Evolutionary conservation across 2,888 invertebrate genomes (phyloP).

Genomic region (Abrostola triplasia): DNA sequence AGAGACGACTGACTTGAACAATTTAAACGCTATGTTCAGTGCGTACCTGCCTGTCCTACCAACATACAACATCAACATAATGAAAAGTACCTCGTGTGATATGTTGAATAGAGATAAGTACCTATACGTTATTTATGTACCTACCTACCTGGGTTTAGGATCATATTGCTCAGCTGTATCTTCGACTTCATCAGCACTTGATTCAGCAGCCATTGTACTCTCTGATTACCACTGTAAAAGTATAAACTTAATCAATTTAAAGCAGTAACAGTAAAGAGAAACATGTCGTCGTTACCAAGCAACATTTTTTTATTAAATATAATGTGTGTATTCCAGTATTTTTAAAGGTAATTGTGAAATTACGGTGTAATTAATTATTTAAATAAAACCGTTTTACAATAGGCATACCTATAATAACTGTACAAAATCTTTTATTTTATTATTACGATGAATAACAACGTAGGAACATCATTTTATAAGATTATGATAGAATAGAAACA

Average conservation of each 20-base stretch:
- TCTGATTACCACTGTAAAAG: not conserved
- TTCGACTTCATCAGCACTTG: not conserved
- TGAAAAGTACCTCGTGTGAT: not conserved
- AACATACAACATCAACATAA: no score
- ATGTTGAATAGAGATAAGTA: not conserved
- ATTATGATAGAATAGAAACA: no score
- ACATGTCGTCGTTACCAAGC: constrained; percentile 31
- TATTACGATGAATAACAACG: no score
- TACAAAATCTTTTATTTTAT: no score
- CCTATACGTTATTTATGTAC: not conserved
- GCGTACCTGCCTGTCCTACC: no score
- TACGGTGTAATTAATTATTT: no score
- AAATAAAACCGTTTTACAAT: no score
- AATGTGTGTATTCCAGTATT: not conserved
- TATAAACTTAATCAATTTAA: not conserved
- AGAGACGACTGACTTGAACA: no score
- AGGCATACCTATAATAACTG: no score
- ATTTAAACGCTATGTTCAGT: no score
- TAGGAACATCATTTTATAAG: no score
- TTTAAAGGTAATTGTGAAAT: no score
- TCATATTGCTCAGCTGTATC: not conserved
- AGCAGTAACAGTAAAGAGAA: not conserved
- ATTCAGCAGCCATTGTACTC: not conserved
- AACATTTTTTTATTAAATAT: constrained; percentile 9
- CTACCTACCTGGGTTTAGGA: constrained; percentile 7